Conservation (phyloP, 2,888 invertebrate species). For the Acleris sparsana region DNA sequence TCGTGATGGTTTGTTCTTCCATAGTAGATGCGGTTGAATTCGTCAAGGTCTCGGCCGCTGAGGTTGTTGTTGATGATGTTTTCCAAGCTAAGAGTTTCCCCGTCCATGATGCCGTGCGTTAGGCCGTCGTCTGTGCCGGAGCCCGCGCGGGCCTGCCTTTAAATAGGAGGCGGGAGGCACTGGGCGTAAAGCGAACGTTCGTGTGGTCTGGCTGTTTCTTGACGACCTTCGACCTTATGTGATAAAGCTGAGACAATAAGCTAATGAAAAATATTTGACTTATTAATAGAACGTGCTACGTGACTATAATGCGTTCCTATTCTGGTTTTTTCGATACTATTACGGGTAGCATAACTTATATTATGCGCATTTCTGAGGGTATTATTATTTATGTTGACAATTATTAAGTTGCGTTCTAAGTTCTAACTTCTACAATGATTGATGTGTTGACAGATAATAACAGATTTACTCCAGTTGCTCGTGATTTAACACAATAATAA, state of each 20-base stretch:
- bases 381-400: no score
- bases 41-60: conserved; percentile 69
- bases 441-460: no score
- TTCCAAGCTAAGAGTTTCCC: conserved; percentile 75
- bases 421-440: no score
- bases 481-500: conserved; percentile 11
- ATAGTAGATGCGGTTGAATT: conserved; percentile 76
- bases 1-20: conserved; percentile 70
- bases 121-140: conserved; percentile 49
- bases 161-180: conserved; percentile 21
- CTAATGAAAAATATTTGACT: conserved; percentile 66
- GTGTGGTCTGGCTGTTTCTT: conserved; percentile 57
- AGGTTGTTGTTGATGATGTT: conserved; percentile 72
- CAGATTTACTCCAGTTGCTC: neutral
- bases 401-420: no score
- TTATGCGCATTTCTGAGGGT: neutral
- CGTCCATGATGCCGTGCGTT: conserved; percentile 63
- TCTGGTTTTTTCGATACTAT: neutral
- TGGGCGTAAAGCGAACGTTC: conserved; percentile 49
- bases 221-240: conserved; percentile 67
- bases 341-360: neutral
- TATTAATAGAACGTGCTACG: conserved; percentile 44
- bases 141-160: conserved; percentile 15
- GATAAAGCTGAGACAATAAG: conserved; percentile 61
- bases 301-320: conserved; percentile 22